Evolutionary conservation across 2,113 vertebrate species (phyloP).

Genomic region (Fregata magnificens): DNA sequence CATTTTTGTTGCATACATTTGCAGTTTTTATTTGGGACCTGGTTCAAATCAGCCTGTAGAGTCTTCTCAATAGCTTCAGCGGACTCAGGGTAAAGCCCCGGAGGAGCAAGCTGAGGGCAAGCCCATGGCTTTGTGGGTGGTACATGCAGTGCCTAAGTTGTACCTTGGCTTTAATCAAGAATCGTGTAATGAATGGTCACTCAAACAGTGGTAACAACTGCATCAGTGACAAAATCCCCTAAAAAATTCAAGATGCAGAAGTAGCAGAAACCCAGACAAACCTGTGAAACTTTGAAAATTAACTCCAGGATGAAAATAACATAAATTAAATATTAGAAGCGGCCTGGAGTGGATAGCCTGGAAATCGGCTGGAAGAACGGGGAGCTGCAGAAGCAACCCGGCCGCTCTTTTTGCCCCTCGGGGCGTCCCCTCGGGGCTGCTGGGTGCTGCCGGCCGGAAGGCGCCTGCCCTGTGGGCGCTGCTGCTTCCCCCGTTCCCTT

Average conservation of each 20-base stretch:
- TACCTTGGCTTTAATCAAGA: not conserved
- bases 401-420: not conserved
- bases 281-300: not conserved
- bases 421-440: not conserved
- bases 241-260: not conserved
- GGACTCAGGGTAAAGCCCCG: not conserved
- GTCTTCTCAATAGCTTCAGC: not conserved
- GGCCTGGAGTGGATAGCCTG: not conserved
- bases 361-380: not conserved
- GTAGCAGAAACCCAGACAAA: not conserved
- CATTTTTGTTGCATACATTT: not conserved
- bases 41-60: not conserved
- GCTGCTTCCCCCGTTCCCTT: slow-evolving; percentile 63
- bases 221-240: not conserved
- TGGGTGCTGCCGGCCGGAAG: not conserved
- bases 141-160: not conserved
- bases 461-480: slow-evolving; percentile 2
- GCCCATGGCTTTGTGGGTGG: not conserved
- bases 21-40: not conserved
- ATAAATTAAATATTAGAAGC: fast-evolving
- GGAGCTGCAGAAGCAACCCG: not conserved
- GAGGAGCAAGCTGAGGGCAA: not conserved
- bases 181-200: not conserved
- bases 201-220: fast-evolving
- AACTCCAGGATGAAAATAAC: not conserved